Percentiles rank a stretch among this genome's conserved stretches.
These are phyloP conservation scores for Xiphophorus hellerii DNA, from an alignment of 2,113 vertebrate genomes.

Conservation along the genomic window DNA sequence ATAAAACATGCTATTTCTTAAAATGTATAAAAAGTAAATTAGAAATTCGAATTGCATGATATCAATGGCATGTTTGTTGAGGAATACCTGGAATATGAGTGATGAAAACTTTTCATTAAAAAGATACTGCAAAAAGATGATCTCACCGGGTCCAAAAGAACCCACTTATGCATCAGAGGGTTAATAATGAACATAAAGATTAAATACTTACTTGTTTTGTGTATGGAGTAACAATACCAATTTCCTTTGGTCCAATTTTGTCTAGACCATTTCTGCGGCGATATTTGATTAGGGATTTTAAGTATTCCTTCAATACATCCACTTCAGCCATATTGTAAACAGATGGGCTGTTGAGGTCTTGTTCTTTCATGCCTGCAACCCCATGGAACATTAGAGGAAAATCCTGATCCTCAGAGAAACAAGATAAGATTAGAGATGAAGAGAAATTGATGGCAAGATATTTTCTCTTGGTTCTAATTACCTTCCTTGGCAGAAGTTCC, in stretches of 20 bases:
- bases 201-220: conserved; percentile 81
- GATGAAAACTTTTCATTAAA: no score
- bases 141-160: no score
- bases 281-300: conserved; percentile 42
- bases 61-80: no score
- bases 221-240: conserved; percentile 90
- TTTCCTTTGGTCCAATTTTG: conserved; percentile 77
- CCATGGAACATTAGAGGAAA: conserved; percentile 92
- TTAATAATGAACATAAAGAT: background rate
- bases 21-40: no score
- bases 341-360: conserved; percentile 83
- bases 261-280: conserved; percentile 64
- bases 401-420: conserved; percentile 68
- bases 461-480: conserved; percentile 46
- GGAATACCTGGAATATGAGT: no score
- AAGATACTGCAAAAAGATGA: no score
- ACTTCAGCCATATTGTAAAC: conserved; percentile 89
- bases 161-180: no score
- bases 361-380: conserved; percentile 81
- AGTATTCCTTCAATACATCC: conserved; percentile 71
- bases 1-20: no score
- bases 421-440: background rate
- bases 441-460: no score
- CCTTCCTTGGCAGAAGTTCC: conserved; percentile 81
- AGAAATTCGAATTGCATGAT: no score